Percentiles rank a stretch among this genome's conserved stretches.
phyloP scores from a whole-genome alignment of 2,113 vertebrate species.

The Orthochromis indermauri region DNA sequence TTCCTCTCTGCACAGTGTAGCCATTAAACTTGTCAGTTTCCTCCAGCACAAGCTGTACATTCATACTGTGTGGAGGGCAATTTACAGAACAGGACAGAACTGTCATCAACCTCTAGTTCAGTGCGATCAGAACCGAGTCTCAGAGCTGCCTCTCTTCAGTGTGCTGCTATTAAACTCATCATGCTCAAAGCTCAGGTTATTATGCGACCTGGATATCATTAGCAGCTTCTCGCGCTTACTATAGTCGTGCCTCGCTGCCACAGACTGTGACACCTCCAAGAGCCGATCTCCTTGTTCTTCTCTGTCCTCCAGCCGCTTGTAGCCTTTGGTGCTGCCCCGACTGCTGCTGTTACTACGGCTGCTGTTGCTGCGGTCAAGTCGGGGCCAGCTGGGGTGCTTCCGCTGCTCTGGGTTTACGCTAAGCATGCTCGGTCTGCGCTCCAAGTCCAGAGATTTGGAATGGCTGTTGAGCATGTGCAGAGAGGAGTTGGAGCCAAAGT shows the following conservation, averaged over 20 bases:
- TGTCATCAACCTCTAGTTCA: background rate
- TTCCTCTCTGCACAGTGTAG: background rate
- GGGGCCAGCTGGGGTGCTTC: constrained; percentile 96
- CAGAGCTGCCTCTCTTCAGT: constrained; percentile 89
- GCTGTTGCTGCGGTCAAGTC: constrained; percentile 88
- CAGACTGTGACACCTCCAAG: constrained; percentile 66
- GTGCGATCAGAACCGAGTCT: constrained; percentile 84
- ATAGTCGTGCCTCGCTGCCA: constrained; percentile 77
- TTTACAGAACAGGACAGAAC: background rate
- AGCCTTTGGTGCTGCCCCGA: constrained; percentile 90
- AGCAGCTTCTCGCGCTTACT: constrained; percentile 96
- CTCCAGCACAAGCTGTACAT: background rate
- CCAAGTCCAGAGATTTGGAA: constrained; percentile 95
- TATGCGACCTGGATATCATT: constrained; percentile 97
- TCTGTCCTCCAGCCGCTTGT: constrained; percentile 89
- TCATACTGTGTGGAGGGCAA: background rate
- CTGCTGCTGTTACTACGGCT: constrained; percentile 33
- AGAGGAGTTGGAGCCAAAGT: constrained; percentile 92
- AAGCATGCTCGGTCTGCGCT: constrained; percentile 77
- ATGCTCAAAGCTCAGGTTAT: constrained; percentile 95
- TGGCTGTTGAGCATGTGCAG: constrained; percentile 88
- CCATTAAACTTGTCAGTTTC: background rate
- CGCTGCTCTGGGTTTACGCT: constrained; percentile 88
- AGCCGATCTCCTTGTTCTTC: constrained; percentile 87
- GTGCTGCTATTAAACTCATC: constrained; percentile 90